phyloP scores from a whole-genome alignment of 2,113 vertebrate genomes.

The Callaeas wilsoni region DNA sequence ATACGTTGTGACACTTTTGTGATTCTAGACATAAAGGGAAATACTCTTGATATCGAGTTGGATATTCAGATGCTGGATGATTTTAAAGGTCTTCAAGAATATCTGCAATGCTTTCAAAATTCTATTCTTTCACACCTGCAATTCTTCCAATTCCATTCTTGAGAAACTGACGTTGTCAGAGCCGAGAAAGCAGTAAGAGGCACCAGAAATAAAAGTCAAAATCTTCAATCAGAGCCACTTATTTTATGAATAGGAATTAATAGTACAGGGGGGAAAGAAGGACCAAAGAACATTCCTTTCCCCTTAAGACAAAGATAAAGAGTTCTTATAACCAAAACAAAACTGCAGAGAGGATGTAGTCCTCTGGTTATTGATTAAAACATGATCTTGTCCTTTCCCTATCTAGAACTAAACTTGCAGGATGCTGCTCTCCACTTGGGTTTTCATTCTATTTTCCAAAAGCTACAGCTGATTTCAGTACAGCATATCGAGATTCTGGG shows the following conservation, averaged over 20 bases:
- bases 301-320: background rate
- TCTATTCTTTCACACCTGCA: background rate
- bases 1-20: background rate
- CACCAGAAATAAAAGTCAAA: background rate
- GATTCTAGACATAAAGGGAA: background rate
- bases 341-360: background rate
- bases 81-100: background rate
- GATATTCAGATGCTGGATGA: background rate
- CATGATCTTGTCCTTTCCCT: background rate
- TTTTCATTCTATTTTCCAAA: background rate
- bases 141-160: background rate
- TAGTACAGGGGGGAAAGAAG: accelerated
- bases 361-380: background rate
- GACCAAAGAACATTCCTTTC: background rate
- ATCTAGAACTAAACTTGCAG: background rate
- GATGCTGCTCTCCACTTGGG: background rate
- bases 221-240: background rate
- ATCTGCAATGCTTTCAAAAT: background rate
- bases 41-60: background rate
- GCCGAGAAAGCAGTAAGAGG: background rate
- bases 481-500: background rate
- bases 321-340: background rate
- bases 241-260: background rate
- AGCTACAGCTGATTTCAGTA: background rate
- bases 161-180: background rate